Evolutionary conservation across 1,140 invertebrate genomes (phyloP), one percentile per base, ranked within the genome.

Genomic region (Tetramorium simillimum): DNA sequence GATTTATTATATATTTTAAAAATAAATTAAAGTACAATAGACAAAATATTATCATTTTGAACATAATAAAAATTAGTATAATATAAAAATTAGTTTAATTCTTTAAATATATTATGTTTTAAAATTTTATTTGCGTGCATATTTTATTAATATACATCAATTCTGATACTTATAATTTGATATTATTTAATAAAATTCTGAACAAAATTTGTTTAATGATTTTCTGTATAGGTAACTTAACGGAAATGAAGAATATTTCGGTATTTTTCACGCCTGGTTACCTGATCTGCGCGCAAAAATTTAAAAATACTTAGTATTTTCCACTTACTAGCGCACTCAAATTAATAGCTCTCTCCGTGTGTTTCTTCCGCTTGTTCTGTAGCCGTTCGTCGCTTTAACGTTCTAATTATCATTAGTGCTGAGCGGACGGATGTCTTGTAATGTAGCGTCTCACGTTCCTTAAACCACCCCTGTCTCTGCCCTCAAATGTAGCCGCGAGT

Each of bases 391-490:
- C 90, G 91, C 92, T 91, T 92, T 90, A 93, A 93, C 92, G 91
- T 91, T 93, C 92, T 93, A 94, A 94, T 94, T 94, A 93, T 94
- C 93, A 92, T 93, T 94, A 94, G 91, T 91, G 92, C 91, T 65
- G 86, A 91, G 90, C 91, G 87, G 92, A 93, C 91, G 90, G 90
- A 92, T 94, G 91, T 94, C 93, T 94, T 90, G 92, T 93, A 93
- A 93, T 92, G 92, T 93, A 93, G 88, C 91, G 85, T 82, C 4
- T 33, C 89, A 53, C 76, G 28, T 85, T 81, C 86, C 89, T 90
- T 88, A 67, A 78, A 88, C 87, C 60, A 90, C 63, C 75, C 73
- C 33, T 72, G 76, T 60, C 70, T 75, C 46, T 53, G 37, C 16
- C 63, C 67, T 37, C n/a, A n/a, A 82, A 69, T 43, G 65, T 33